Evolutionary conservation across 1,140 invertebrate species (phyloP), one percentile per base, ranked within the genome.

Genomic region (Mylabris phalerata): DNA sequence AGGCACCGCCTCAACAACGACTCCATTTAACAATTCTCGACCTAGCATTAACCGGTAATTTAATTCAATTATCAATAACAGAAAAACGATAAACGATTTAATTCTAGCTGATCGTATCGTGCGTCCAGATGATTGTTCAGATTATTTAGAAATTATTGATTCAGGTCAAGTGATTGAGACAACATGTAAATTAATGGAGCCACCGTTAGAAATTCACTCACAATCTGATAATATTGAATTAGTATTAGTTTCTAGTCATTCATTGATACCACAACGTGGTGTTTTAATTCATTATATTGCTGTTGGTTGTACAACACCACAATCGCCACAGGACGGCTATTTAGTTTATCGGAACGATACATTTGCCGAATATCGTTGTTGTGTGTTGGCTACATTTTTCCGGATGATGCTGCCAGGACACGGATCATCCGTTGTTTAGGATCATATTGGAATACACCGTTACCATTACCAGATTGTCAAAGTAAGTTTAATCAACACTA

Each of bases 361-460:
- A n/a, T 68, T 75, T n/a, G 80, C 79, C 1, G 74, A 80, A 55
- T 84, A 78, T 69, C 80, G 78, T 71, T 85, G 83, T 70, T 78
- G 81, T 78, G 81, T 61, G 75, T 80, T 9, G 79, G 78, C 40
- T 77, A 72, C 63, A 76, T 78, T 59, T 85, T 84, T 70, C 75
- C 77, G 3, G 82, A 84, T 62, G 80, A 78, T 2, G 68, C 71
- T 48, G 66, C 75, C 66, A 76, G 76, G 67, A 75, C 71, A 49
- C 75, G 77, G 11, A 67, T 76, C 7, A 60, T 85, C 46, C 73
- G 73, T 65, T 85, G 84, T 72, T 71, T 76, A 45, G 78, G 78
- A 57, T 79, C 79, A 60, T 74, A 76, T 24, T 85, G 83, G 83
- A 80, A 82, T 66, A 75, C 76, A 38, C 77, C 73, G 3, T 63